Evolutionary conservation across 1,140 invertebrate species (phyloP), one percentile per base, ranked within the genome.

Genomic region (Vanessa atalanta): DNA sequence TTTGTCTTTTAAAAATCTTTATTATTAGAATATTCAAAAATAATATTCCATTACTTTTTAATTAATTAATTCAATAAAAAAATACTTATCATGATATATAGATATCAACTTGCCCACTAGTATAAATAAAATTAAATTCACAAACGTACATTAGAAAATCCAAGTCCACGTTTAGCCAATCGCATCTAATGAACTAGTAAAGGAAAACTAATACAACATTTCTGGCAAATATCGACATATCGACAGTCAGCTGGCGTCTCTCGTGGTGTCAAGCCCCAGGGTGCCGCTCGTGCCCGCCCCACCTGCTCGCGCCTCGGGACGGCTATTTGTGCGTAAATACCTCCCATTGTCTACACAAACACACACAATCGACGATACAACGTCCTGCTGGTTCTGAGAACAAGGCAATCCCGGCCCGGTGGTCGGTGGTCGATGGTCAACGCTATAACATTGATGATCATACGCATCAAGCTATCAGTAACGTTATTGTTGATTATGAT

Each of bases 251-350:
- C 50, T 31, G 69, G n/a, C 57, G 48, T 37, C 65, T 50, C 65
- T 78, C n/a, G n/a, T 73, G 75, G 76, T 78, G 78, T 82, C 74
- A 70, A 78, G 63, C 84, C 71, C 81, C 84, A 77, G 81, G 82
- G 74, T 72, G 79, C 77, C 78, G 79, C 82, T 77, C 79, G 79
- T 81, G 84, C 77, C 73, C 73, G 68, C 70, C 68, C 73, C 76
- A 72, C 77, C 79, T 77, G 77, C 81, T 72, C 72, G 70, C 67
- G 50, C 73, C 63, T 51, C 53, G 68, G 47, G 70, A 67, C 68
- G 65, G 76, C 69, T 71, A 66, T 75, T 76, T 70, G 72, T 71
- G 74, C 69, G 77, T 80, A 82, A 79, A 77, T 72, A 75, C 80
- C 76, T 79, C 72, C 77, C 71, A 81, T 83, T 82, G 81, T 83